Evolutionary conservation across 2,888 invertebrate species (phyloP).

Genomic region (Pseudanteris insignis): DNA sequence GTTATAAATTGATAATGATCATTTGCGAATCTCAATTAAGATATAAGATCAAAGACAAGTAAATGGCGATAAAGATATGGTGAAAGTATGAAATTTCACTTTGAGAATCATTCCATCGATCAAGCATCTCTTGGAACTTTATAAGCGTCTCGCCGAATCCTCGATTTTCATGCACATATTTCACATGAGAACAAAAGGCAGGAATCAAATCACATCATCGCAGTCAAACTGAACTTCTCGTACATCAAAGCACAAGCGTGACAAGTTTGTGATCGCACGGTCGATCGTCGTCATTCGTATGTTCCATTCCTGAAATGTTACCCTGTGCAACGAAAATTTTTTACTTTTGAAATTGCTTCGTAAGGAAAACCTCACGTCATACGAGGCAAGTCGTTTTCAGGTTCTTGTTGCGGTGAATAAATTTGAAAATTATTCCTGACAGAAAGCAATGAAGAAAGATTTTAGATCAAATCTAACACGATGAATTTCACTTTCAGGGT

Average conservation of each 20-base stretch:
- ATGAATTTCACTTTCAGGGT: conserved; percentile 12
- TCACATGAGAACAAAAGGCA: conserved; percentile 3
- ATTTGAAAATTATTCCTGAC: conserved; percentile 9
- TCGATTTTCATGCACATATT: conserved; percentile 1
- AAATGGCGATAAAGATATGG: too few relatives aligned
- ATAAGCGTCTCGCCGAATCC: too few relatives aligned
- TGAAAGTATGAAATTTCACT: too few relatives aligned
- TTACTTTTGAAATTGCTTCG: conserved; percentile 3
- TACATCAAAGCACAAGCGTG: conserved; percentile 2
- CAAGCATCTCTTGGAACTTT: too few relatives aligned
- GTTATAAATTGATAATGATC: too few relatives aligned
- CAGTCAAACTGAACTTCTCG: background rate
- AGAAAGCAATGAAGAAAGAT: conserved; percentile 4
- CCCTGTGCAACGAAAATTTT: too few relatives aligned
- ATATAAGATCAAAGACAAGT: too few relatives aligned
- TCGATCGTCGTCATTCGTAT: conserved; percentile 3
- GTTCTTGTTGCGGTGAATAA: conserved; percentile 12
- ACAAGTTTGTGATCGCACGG: background rate
- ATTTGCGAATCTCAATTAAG: too few relatives aligned
- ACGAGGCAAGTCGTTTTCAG: conserved; percentile 4
- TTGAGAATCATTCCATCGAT: too few relatives aligned
- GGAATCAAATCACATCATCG: conserved; percentile 6
- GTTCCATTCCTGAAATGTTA: conserved; percentile 1
- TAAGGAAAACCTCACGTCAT: background rate
- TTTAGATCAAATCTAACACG: conserved; percentile 13